Evolutionary conservation across 2,113 vertebrate genomes (phyloP), one percentile per base, ranked within the genome.

Genomic region (Eolophus roseicapilla): DNA sequence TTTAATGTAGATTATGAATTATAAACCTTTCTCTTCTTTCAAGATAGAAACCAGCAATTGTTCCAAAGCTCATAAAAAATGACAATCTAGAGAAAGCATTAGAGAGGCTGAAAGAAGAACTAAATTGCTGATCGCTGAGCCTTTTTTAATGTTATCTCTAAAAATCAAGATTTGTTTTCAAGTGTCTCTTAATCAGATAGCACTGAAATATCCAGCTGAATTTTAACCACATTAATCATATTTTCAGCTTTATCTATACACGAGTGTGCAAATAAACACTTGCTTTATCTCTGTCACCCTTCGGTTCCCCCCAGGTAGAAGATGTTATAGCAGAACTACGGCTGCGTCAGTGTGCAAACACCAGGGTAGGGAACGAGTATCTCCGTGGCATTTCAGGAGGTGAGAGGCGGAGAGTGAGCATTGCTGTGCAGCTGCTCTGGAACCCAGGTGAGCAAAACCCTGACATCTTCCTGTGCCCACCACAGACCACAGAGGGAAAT

Each of bases 371-470:
- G 53, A 99, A 99, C 8, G 96, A 97, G 37, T 98, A 98, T 3
- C 97, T 99, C 60, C 98, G 99, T 3, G 99, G 99, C 0, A 97
- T 99, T 44, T 99, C 99, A 0, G 99, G 99, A 29, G 99, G 99
- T 0, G 99, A 99, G 97, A 98, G 99, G 86, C 97, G 99, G 75
- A 97, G 99, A 93, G 99, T 99, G 88, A 99, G 99, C 97, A 99
- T 99, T 1, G 99, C 98, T 11, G 99, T 99, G 63, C 99, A 99
- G 94, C 98, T 99, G 16, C 98, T 99, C 57, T 99, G 99, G 99
- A 99, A 99, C 95, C 99, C 99, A 6, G 99, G 99, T 99, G 96
- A 98, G 98, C 86, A 71, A 35, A 80, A 33, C 29, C n/a, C 16
- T 23, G 47, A 11, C 80, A 25, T 50, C 23, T 41, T 43, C 85